These are phyloP conservation scores for Drosophila elegans DNA, from an alignment of 1,140 invertebrate genomes.

Conservation along the genomic window DNA sequence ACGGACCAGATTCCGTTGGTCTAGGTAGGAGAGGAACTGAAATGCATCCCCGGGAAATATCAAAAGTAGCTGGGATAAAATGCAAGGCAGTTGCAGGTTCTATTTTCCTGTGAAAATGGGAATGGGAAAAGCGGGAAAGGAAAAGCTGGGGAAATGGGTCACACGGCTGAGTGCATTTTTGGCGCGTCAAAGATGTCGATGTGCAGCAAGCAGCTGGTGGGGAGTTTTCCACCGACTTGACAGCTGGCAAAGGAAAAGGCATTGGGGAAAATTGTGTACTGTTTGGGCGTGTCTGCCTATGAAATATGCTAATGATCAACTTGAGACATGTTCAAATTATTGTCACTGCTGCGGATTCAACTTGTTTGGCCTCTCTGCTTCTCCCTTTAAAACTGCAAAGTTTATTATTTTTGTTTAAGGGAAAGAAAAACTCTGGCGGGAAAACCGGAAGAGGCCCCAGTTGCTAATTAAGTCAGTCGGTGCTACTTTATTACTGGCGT, in stretches of 20 bases:
- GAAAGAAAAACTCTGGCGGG: neutral
- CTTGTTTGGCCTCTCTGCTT: constrained; percentile 32
- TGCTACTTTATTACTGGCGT: constrained; percentile 57
- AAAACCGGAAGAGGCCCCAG: constrained; percentile 23
- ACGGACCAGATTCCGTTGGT: constrained; percentile 35
- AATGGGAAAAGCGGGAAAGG: constrained; percentile 3
- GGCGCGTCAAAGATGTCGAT: constrained; percentile 77
- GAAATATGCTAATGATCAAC: constrained; percentile 84
- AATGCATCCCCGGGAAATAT: constrained; percentile 37
- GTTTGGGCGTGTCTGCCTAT: constrained; percentile 59
- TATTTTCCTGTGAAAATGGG: constrained; percentile 28
- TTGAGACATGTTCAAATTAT: constrained; percentile 82
- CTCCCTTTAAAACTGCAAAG: constrained; percentile 40
- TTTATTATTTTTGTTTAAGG: constrained; percentile 7
- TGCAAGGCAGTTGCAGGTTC: constrained; percentile 48
- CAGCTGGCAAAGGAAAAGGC: constrained; percentile 23
- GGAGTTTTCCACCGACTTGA: constrained; percentile 33
- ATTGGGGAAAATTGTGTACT: constrained; percentile 42
- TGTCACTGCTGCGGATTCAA: constrained; percentile 55
- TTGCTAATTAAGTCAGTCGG: constrained; percentile 69
- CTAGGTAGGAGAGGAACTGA: constrained; percentile 6
- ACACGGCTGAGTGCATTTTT: constrained; percentile 80
- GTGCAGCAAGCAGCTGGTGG: constrained; percentile 38
- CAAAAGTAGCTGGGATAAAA: constrained; percentile 8
- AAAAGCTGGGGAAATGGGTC: constrained; percentile 72